A percentile compares a stretch with the other conserved stretches of the same genome.
Conservation (phyloP, 2,113 vertebrate species). For the Taurulus bubalis region DNA sequence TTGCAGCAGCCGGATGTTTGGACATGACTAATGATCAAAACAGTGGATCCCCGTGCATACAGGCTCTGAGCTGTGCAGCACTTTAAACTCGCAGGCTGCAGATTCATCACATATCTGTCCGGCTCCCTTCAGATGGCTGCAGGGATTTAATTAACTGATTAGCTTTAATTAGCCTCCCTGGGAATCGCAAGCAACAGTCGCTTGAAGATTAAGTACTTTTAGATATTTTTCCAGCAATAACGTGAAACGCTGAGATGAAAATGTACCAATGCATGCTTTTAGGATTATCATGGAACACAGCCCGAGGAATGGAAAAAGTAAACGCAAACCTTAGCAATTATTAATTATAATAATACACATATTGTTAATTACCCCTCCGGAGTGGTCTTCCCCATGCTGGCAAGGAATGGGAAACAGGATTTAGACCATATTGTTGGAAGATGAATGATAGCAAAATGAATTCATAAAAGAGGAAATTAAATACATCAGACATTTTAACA, state of each 20-base stretch:
- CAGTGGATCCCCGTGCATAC: background rate
- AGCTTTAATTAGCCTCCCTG: constrained; percentile 43
- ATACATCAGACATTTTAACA: no score
- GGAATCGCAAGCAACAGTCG: constrained; percentile 37
- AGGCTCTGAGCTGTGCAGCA: constrained; percentile 4
- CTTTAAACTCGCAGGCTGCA: constrained; percentile 11
- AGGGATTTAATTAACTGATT: constrained; percentile 57
- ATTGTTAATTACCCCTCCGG: background rate
- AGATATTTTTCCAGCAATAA: constrained; percentile 13
- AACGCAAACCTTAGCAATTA: background rate
- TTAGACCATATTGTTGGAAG: background rate
- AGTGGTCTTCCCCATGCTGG: background rate
- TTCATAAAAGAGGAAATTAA: background rate
- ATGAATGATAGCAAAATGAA: background rate
- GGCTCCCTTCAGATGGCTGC: constrained; percentile 29
- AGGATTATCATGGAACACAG: constrained; percentile 22
- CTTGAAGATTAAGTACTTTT: constrained; percentile 37
- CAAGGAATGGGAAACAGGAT: background rate
- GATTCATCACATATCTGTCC: constrained; percentile 40
- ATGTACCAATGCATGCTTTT: constrained; percentile 9
- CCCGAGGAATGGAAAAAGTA: background rate
- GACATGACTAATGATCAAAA: constrained; percentile 9
- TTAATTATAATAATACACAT: background rate
- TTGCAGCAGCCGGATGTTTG: background rate
- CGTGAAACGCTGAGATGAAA: constrained; percentile 15